Conservation (phyloP, 2,113 vertebrate genomes). For the Catharus fuscescens region DNA sequence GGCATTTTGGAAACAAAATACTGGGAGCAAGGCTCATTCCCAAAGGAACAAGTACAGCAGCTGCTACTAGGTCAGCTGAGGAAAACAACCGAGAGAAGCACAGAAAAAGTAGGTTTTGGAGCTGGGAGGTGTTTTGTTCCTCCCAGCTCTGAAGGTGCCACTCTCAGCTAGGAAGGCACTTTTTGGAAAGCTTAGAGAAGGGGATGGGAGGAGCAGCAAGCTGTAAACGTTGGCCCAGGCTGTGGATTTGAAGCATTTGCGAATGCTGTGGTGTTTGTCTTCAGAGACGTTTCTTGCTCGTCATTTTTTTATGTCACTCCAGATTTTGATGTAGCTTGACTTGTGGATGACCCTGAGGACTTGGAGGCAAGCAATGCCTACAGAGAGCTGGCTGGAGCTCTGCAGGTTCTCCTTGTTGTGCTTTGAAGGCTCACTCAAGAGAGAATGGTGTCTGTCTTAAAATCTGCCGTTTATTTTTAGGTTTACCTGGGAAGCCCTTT, state of each 20-base stretch:
- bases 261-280: neutral
- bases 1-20: neutral
- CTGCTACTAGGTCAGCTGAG: neutral
- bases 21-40: neutral
- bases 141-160: neutral
- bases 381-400: neutral
- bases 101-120: slow-evolving; percentile 4
- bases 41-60: neutral
- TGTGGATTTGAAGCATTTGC: neutral
- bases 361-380: neutral
- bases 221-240: neutral
- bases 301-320: neutral
- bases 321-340: neutral
- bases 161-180: neutral
- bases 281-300: neutral
- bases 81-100: neutral
- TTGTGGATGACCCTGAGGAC: neutral
- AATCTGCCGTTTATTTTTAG: slow-evolving; percentile 30
- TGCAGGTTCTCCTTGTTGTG: neutral
- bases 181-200: neutral
- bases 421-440: neutral
- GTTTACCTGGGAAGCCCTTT: slow-evolving; percentile 69
- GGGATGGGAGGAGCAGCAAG: neutral
- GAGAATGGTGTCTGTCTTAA: neutral
- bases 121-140: neutral